A percentile compares a stretch with the other conserved stretches of the same genome.
phyloP scores from a whole-genome alignment of 1,140 invertebrate genomes.

The Pseudobourletiella spinata region DNA sequence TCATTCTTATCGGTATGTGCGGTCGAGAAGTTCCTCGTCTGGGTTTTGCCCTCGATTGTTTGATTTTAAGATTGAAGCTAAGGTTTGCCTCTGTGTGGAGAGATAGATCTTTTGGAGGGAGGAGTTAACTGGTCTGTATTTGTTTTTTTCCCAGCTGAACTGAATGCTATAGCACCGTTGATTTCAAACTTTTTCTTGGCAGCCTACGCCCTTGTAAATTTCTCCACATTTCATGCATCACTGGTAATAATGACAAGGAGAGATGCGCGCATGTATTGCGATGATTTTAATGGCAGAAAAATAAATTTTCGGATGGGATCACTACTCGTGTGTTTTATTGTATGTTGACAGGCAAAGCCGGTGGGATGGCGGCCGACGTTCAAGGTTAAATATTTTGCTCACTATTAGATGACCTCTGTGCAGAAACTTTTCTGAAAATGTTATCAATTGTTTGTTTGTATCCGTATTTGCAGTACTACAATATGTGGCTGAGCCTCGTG shows the following conservation, averaged over 20 bases:
- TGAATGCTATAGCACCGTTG: conserved; percentile 54
- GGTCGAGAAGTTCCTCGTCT: too few relatives aligned
- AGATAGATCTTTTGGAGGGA: too few relatives aligned
- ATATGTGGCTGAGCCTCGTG: conserved; percentile 48
- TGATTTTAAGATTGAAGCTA: too few relatives aligned
- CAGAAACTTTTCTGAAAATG: too few relatives aligned
- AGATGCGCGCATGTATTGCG: neutral
- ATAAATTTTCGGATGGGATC: conserved; percentile 36
- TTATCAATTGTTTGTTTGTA: too few relatives aligned
- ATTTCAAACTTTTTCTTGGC: conserved; percentile 60
- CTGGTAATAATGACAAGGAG: conserved; percentile 46
- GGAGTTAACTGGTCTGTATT: too few relatives aligned
- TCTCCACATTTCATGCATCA: conserved; percentile 72
- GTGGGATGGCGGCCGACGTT: conserved; percentile 44
- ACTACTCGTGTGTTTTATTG: conserved; percentile 17
- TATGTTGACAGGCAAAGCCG: conserved; percentile 35
- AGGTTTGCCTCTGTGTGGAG: too few relatives aligned
- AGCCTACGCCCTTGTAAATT: conserved; percentile 54
- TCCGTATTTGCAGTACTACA: conserved; percentile 43
- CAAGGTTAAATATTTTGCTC: conserved; percentile 40
- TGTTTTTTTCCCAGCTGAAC: conserved; percentile 39
- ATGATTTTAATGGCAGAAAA: too few relatives aligned
- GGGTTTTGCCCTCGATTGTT: too few relatives aligned
- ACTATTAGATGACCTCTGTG: conserved; percentile 40
- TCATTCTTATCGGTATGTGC: conserved; percentile 50